These are phyloP conservation scores for Dasysyrphus albostriatus DNA, from an alignment of 2,888 invertebrate genomes.

Conservation along the genomic window DNA sequence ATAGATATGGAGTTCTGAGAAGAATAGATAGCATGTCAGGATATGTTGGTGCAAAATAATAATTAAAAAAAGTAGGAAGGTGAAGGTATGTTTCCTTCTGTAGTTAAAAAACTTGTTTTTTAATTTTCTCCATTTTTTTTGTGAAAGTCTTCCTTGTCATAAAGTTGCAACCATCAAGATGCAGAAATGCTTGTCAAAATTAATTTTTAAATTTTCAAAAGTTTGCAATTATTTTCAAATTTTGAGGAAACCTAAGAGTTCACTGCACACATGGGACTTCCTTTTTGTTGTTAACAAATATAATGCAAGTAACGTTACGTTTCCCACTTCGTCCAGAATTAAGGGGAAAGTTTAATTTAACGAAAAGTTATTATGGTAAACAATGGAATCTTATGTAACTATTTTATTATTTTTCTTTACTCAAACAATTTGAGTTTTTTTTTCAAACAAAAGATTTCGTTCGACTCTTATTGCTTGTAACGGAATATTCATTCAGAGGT, in stretches of 20 bases:
- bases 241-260: slow-evolving; percentile 5
- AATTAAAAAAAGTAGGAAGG: slow-evolving; percentile 67
- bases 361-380: no score
- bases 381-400: no score
- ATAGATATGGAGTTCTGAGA: neutral
- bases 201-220: slow-evolving; percentile 35
- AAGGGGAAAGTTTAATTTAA: neutral
- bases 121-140: slow-evolving; percentile 14
- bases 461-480: no score
- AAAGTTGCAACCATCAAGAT: slow-evolving; percentile 44
- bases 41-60: slow-evolving; percentile 74
- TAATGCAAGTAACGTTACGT: neutral
- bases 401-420: no score
- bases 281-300: no score
- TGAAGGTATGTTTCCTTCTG: slow-evolving; percentile 43
- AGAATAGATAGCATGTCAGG: slow-evolving; percentile 73
- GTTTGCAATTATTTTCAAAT: slow-evolving; percentile 24
- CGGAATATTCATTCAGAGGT: no score
- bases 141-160: slow-evolving; percentile 39
- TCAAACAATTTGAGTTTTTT: no score
- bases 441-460: no score
- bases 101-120: slow-evolving; percentile 13
- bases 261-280: neutral
- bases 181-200: slow-evolving; percentile 60
- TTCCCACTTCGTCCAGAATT: slow-evolving; percentile 82